Base-by-base conservation (phyloP, 1,140 invertebrate species). In the Colletes latitarsis region DNA sequence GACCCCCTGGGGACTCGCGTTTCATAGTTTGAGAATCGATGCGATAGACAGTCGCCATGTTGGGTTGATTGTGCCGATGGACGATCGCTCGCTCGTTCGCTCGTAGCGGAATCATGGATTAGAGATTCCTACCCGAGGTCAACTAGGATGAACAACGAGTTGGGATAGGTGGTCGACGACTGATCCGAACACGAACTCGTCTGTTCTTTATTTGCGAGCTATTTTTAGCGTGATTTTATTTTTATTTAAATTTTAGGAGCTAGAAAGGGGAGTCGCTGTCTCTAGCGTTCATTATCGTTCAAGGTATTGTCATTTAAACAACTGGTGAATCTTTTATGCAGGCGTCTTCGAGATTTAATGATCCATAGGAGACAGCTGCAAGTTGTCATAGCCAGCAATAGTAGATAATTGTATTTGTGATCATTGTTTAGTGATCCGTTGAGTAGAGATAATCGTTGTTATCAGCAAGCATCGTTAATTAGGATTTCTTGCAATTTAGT, bases 21-120 rank as follows among this genome's bases (percentile, higher is more conserved):
- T 17, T 60, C 2, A 3, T 15, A 10, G 55, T 70, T 77, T 77
- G 75, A 77, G 75, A 77, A 60, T 77, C 75, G 64, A 60, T 77
- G 75, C 75, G n/a, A 4, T 17, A n/a, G 66, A 77, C 17, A 66
- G 21, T n/a, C 66, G 75, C 19, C 21, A 39, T 60, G 49, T 41
- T 21, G 75, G 75, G 75, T 77, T 60, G 75, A 77, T 77, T 77
- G 75, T 77, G 75, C 46, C 70, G 73, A 74, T 76, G 60, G 82
- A 66, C 82, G 81, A 80, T 84, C 74, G 67, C 49, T 43, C 8
- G 43, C 43, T 43, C 8, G 43, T 9, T 43, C 43, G 43, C 15
- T 68, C 79, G 74, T 77, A 88, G 90, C 92, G 92, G 92, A 93
- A 93, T 83, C 92, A 93, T 92, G 92, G 92, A 92, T 93, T 93